Conservation (phyloP, 2,113 vertebrate species). For the Athene cunicularia region DNA sequence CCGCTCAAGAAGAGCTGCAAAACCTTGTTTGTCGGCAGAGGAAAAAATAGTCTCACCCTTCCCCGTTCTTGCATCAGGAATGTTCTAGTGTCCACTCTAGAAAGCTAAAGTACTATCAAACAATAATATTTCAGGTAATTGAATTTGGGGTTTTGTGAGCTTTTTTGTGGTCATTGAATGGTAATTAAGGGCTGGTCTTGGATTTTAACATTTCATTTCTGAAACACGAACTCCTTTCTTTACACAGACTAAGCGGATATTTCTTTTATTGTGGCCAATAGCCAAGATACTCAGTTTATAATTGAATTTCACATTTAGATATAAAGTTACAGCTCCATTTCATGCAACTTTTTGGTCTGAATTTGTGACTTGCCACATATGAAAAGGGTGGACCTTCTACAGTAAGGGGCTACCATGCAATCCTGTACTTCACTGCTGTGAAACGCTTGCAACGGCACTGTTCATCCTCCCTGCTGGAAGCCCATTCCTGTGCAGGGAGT, state of each 20-base stretch:
- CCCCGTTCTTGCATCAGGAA: background rate
- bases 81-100: background rate
- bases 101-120: background rate
- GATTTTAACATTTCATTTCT: background rate
- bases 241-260: background rate
- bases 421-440: background rate
- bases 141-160: background rate
- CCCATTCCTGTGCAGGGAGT: background rate
- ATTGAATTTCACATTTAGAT: background rate
- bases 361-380: background rate
- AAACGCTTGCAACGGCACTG: fast-evolving
- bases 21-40: background rate
- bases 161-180: background rate
- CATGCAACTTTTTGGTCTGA: background rate
- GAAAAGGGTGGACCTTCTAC: background rate
- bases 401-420: background rate
- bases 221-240: background rate
- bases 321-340: background rate
- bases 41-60: background rate
- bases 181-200: background rate
- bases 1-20: background rate
- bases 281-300: background rate
- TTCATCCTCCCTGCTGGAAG: background rate
- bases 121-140: background rate
- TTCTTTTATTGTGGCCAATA: background rate